Conservation (phyloP, 2,113 vertebrate species). For the Sander lucioperca region DNA sequence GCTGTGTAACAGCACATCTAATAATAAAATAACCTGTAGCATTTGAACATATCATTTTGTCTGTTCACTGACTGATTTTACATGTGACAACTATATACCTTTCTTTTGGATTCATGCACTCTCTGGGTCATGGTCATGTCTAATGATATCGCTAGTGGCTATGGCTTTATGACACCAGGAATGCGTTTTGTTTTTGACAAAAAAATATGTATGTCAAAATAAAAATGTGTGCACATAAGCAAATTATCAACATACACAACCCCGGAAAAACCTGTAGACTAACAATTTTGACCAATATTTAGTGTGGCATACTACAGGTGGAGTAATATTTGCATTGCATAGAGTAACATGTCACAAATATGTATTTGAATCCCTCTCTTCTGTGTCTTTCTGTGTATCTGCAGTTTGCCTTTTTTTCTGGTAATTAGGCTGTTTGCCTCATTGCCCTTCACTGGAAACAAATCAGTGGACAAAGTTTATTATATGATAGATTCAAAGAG, state of each 20-base stretch:
- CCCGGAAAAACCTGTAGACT: not conserved
- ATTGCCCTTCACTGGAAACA: not conserved
- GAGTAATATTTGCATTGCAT: not conserved
- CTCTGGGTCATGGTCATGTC: not conserved
- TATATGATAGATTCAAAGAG: not conserved
- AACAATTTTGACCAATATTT: not conserved
- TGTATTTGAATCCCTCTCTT: not conserved
- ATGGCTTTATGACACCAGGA: no score
- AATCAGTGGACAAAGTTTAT: not conserved
- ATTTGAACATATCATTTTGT: no score
- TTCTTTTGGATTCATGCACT: no score
- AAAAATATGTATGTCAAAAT: no score
- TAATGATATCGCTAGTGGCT: not conserved
- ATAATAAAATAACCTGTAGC: no score
- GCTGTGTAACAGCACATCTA: no score
- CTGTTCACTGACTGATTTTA: no score
- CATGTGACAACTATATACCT: no score
- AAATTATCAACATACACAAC: not conserved
- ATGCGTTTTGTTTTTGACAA: no score
- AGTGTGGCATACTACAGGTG: not conserved
- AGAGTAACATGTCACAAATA: not conserved
- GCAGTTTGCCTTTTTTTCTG: not conserved
- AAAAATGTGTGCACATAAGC: not conserved
- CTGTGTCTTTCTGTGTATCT: not conserved
- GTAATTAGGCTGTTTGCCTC: not conserved